Base-by-base conservation (phyloP, 1,140 invertebrate species). In the Druon quercuslanigerum region DNA sequence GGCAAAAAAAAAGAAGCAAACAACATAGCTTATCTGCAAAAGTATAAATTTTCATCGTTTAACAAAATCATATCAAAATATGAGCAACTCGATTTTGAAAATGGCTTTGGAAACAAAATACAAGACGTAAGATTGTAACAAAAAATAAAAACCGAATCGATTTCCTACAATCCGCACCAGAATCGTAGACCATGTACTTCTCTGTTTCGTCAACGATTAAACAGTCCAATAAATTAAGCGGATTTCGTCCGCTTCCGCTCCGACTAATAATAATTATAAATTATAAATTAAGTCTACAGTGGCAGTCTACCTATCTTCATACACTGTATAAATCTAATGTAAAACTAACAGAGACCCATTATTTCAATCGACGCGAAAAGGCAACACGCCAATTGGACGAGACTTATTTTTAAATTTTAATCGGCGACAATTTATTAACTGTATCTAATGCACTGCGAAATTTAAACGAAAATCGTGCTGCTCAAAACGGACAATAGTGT, bases 121-220 rank as follows among this genome's bases (percentile, higher is more conserved):
- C 60, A 66, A 66, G 60, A 66, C 60, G 60, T 33, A 66, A 66
- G 20, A 66, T 66, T 33, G 60, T 66, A 66, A 66, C 60, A 86
- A 85, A 85, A 87, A 88, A 82, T 86, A 88, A 88, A 87, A 87
- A 86, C 75, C 71, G 73, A 87, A 85, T 87, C 79, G 81, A 82
- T 84, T 83, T 57, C 83, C 83, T 87, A 87, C 83, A 86, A 88
- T 88, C 80, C 84, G 77, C 82, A 74, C 79, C 79, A 85, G 84
- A 88, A 88, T 87, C 83, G 83, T 86, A 88, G 82, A 87, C 86
- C 85, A 74, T 87, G 81, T 87, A 86, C 86, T 85, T 83, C 74
- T 87, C 85, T 84, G 83, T 88, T 83, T 88, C 86, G 86, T 88
- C 86, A 88, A 86, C 85, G 83, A 83, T 86, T 87, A 87, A 87